These are phyloP conservation scores for Synergus japonicus DNA, from an alignment of 2,888 invertebrate species.

Conservation along the genomic window DNA sequence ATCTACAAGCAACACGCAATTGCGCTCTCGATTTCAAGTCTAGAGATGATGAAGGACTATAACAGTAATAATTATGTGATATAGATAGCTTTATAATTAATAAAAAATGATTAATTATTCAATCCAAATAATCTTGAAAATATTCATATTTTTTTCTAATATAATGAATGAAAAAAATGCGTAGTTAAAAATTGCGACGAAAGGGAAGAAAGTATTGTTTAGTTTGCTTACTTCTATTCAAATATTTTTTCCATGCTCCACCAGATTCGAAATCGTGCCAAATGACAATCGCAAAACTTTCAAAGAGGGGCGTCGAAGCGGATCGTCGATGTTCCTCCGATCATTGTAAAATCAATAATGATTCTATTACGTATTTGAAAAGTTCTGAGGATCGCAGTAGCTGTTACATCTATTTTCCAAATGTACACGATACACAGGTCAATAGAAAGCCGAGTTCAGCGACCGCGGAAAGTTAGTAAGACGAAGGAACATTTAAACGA, in stretches of 20 bases:
- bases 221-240: background rate
- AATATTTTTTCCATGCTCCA: constrained; percentile 42
- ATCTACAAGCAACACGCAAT: constrained; percentile 15
- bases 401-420: constrained; percentile 29
- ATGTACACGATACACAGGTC: constrained; percentile 23
- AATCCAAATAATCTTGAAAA: no score
- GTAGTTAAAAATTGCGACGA: background rate
- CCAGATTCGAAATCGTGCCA: constrained; percentile 45
- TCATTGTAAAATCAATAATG: constrained; percentile 16
- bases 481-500: constrained; percentile 25
- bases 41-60: background rate
- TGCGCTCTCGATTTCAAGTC: constrained; percentile 29
- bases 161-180: no score
- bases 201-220: background rate
- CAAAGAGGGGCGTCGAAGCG: constrained; percentile 45
- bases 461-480: constrained; percentile 22
- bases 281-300: constrained; percentile 46
- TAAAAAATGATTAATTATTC: background rate
- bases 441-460: constrained; percentile 39
- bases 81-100: background rate
- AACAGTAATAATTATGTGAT: background rate
- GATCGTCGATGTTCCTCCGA: constrained; percentile 8
- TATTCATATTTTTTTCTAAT: no score
- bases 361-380: constrained; percentile 4
- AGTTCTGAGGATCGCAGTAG: constrained; percentile 3